phyloP scores from a whole-genome alignment of 2,113 vertebrate species.

The Rallus limicola region DNA sequence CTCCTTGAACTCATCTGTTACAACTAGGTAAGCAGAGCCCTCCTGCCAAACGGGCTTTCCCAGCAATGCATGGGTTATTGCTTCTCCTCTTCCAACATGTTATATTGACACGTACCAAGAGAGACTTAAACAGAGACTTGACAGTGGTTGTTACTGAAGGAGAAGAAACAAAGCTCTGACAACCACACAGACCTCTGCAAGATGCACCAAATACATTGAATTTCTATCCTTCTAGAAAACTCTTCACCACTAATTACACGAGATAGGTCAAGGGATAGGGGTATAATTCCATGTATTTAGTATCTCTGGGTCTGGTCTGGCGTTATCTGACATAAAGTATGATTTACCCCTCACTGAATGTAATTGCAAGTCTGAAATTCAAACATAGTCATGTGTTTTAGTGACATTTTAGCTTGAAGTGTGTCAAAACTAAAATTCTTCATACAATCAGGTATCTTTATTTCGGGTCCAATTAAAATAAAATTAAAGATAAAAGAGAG shows the following conservation, averaged over 20 bases:
- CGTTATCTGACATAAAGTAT: constrained; percentile 1
- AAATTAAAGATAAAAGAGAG: constrained; percentile 42
- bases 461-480: constrained; percentile 59
- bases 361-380: constrained; percentile 10
- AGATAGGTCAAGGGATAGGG: not conserved
- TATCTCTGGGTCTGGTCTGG: not conserved
- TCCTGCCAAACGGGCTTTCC: not conserved
- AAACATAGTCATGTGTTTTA: constrained; percentile 28
- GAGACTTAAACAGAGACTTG: not conserved
- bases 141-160: not conserved
- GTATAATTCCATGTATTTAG: not conserved
- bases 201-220: not conserved
- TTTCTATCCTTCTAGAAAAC: not conserved
- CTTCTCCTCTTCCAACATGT: not conserved
- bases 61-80: not conserved
- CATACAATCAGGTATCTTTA: not conserved
- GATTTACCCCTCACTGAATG: not conserved
- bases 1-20: not conserved
- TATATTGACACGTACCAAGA: not conserved
- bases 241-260: not conserved
- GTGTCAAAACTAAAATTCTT: constrained; percentile 28
- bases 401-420: constrained; percentile 10
- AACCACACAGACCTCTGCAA: not conserved
- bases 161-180: not conserved
- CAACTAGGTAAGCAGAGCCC: not conserved